Percentiles rank a stretch among this genome's conserved stretches.
Evolutionary conservation across 2,797 vertebrate species (phyloP).

Genomic region (Loriculus beryllinus): DNA sequence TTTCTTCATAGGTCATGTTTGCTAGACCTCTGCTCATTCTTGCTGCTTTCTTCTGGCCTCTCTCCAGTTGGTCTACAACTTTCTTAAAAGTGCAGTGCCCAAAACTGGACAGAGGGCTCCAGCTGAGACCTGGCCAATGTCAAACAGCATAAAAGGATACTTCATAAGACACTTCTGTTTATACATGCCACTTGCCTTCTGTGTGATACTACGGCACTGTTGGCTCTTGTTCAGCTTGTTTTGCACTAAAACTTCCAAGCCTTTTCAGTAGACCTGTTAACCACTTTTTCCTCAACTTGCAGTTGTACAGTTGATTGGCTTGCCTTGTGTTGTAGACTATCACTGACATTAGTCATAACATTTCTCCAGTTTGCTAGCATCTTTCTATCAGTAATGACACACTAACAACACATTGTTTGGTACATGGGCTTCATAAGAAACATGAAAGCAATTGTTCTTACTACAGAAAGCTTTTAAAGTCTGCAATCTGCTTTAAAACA

Average conservation of each 20-base stretch:
- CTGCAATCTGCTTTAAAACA: neutral
- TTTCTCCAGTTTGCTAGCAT: neutral
- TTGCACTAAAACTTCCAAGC: neutral
- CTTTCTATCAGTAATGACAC: neutral
- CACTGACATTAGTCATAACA: neutral
- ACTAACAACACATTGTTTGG: neutral
- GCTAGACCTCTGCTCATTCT: conserved; percentile 58
- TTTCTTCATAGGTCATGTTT: conserved; percentile 68
- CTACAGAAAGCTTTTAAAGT: neutral
- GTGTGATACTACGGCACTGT: neutral
- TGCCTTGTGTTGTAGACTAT: fast-evolving
- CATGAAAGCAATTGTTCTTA: neutral
- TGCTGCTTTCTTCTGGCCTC: conserved; percentile 53
- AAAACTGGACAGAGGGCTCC: neutral
- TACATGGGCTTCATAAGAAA: neutral
- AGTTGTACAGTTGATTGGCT: neutral
- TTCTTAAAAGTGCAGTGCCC: conserved; percentile 7
- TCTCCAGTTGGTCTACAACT: conserved; percentile 30
- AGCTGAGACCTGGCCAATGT: neutral
- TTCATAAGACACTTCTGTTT: neutral
- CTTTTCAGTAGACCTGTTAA: neutral
- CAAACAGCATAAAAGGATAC: neutral
- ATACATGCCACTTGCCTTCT: neutral
- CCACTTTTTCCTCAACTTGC: neutral
- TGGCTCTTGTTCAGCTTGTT: neutral